Evolutionary conservation across 2,113 vertebrate species (phyloP).

Genomic region (Dicerorhinus sumatrensis): DNA sequence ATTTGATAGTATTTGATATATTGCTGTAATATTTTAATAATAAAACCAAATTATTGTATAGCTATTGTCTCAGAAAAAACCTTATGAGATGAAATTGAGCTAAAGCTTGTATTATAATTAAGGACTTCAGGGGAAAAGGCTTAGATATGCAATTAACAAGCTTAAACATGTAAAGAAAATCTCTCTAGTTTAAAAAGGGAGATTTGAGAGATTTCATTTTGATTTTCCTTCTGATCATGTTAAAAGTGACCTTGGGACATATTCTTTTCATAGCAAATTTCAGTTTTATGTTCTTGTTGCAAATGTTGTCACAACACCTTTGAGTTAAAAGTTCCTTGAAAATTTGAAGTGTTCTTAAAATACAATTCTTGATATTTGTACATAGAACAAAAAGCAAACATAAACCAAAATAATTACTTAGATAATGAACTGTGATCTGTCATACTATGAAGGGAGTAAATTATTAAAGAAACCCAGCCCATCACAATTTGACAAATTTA

Average conservation of each 20-base stretch:
- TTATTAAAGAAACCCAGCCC: not conserved
- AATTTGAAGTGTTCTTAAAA: not conserved
- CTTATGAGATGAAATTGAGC: conserved; percentile 42
- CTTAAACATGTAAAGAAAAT: not conserved
- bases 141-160: not conserved
- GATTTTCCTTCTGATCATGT: conserved; percentile 23
- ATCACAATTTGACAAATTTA: not conserved
- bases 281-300: not conserved
- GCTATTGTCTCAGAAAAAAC: conserved; percentile 53
- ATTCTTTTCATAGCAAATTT: not conserved
- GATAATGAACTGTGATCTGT: not conserved
- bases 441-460: not conserved
- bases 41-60: conserved; percentile 57
- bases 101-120: conserved; percentile 59
- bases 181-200: not conserved
- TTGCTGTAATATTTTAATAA: conserved; percentile 75
- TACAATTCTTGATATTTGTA: not conserved
- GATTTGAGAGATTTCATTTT: not conserved
- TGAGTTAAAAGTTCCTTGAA: not conserved
- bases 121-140: conserved; percentile 37
- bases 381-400: not conserved
- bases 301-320: not conserved
- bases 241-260: not conserved
- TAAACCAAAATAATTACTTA: not conserved
- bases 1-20: conserved; percentile 73